These are phyloP conservation scores for Catajapyx aquilonaris DNA, from an alignment of 1,140 invertebrate species.

Conservation along the genomic window DNA sequence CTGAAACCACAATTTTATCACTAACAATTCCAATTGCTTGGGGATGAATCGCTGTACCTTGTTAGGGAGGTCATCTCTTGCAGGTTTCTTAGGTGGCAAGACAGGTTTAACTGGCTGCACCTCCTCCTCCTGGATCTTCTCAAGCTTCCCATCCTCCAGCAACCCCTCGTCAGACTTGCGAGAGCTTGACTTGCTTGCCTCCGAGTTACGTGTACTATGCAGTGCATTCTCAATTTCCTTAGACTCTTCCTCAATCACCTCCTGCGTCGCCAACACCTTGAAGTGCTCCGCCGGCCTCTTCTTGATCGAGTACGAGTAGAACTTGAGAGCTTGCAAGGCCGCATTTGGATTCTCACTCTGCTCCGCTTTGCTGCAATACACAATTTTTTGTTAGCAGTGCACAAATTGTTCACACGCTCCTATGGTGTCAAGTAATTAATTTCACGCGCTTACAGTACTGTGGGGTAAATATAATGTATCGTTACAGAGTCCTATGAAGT, in stretches of 20 bases:
- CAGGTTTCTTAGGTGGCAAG: conserved; percentile 3
- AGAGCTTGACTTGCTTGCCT: background rate
- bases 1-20: too few relatives aligned
- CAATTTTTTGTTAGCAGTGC: too few relatives aligned
- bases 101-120: background rate
- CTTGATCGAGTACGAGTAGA: conserved; percentile 69
- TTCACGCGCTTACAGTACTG: too few relatives aligned
- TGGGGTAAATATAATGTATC: too few relatives aligned
- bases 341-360: conserved; percentile 81
- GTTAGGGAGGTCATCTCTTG: conserved; percentile 20
- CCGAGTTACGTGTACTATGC: background rate
- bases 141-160: background rate
- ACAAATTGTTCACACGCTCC: too few relatives aligned
- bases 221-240: conserved; percentile 43
- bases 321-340: conserved; percentile 74
- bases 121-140: conserved; percentile 2
- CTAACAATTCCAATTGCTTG: too few relatives aligned
- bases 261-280: conserved; percentile 55
- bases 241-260: conserved; percentile 51
- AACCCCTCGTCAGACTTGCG: background rate
- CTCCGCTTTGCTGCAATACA: conserved; percentile 37
- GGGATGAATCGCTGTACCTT: too few relatives aligned
- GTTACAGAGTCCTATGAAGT: too few relatives aligned
- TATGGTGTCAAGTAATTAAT: too few relatives aligned
- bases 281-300: conserved; percentile 44